A percentile compares a stretch with the other conserved stretches of the same genome.
Conservation (phyloP, 1,140 invertebrate genomes). For the Lepidurus couesii region DNA sequence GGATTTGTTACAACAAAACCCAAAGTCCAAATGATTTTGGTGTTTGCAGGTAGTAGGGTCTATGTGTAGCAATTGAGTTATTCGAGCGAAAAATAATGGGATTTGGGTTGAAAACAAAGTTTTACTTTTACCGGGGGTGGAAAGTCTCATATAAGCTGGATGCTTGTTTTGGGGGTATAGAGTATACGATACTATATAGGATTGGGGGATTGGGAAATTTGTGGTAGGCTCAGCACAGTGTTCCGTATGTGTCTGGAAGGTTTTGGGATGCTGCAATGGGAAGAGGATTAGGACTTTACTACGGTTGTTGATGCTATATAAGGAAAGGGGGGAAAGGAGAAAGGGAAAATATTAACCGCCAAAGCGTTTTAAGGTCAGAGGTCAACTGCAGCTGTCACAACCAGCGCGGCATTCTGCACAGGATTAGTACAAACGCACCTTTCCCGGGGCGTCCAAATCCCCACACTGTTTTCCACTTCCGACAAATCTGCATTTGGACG, state of each 20-base stretch:
- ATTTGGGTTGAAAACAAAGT: too few relatives aligned
- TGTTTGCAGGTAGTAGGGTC: too few relatives aligned
- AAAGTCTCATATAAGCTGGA: not conserved
- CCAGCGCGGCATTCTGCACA: not conserved
- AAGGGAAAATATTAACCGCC: not conserved
- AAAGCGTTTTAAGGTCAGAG: not conserved
- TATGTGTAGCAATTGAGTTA: too few relatives aligned
- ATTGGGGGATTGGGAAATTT: not conserved
- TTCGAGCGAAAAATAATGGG: too few relatives aligned
- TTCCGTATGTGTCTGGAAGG: not conserved
- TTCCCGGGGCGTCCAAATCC: not conserved
- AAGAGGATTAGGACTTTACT: not conserved
- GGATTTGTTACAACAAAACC: too few relatives aligned
- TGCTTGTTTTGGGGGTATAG: not conserved
- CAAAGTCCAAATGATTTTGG: too few relatives aligned
- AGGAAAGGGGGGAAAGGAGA: not conserved
- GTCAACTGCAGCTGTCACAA: constrained; percentile 8
- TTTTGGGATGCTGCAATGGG: not conserved
- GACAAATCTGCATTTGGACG: too few relatives aligned
- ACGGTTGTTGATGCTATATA: too few relatives aligned
- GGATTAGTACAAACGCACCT: not conserved
- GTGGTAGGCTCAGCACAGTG: not conserved
- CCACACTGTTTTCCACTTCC: not conserved
- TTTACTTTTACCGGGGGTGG: not conserved
- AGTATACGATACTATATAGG: not conserved